These are phyloP conservation scores for Corythornis vintsioides DNA, from an alignment of 2,113 vertebrate species.

Conservation along the genomic window DNA sequence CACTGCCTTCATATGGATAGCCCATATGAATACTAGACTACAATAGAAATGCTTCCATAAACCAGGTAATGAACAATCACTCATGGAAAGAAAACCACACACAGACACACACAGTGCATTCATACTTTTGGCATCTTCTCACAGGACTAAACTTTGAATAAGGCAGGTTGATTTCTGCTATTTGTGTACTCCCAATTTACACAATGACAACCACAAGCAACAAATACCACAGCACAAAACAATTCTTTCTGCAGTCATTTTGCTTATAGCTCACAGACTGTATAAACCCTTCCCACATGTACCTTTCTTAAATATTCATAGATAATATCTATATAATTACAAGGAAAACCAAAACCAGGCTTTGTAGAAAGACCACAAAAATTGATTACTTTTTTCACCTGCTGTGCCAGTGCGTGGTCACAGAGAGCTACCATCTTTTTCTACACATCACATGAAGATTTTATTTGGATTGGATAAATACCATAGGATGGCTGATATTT, in stretches of 20 bases:
- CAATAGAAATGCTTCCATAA: background rate
- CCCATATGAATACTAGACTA: background rate
- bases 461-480: background rate
- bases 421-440: background rate
- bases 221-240: background rate
- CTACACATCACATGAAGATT: background rate
- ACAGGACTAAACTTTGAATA: background rate
- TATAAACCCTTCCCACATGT: background rate
- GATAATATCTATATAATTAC: background rate
- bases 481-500: background rate
- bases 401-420: background rate
- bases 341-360: background rate
- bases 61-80: background rate
- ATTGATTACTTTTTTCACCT: background rate
- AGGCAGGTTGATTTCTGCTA: background rate
- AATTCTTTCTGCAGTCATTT: background rate
- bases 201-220: background rate
- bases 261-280: background rate
- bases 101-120: background rate
- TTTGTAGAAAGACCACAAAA: background rate
- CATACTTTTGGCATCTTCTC: background rate
- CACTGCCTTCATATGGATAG: background rate
- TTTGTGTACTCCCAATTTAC: background rate
- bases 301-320: background rate
- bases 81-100: fast-evolving